phyloP scores from a whole-genome alignment of 2,888 invertebrate species.

The Drosophila limbata region DNA sequence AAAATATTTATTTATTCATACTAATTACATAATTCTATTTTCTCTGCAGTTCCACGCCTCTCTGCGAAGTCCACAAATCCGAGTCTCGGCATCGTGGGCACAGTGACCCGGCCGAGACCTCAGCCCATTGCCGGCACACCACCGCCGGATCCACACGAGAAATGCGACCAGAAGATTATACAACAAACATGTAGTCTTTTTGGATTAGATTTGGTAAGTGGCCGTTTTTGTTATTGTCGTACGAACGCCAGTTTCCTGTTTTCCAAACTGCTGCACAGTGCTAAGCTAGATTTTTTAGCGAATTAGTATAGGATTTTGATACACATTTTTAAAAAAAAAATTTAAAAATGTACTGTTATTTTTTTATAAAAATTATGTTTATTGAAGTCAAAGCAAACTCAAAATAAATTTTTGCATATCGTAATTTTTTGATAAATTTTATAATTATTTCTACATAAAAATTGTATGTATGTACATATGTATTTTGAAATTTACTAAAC shows the following conservation, averaged over 20 bases:
- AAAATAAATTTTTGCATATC: no score
- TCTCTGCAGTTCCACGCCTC: constrained; percentile 79
- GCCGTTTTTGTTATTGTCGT: constrained; percentile 31
- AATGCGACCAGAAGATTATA: constrained; percentile 95
- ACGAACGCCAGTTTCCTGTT: constrained; percentile 6
- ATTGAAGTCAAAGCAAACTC: no score
- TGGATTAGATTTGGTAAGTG: constrained; percentile 92
- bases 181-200: constrained; percentile 96
- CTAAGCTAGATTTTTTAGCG: not conserved
- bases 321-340: no score
- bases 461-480: no score
- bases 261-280: constrained; percentile 15
- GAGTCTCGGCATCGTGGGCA: constrained; percentile 80
- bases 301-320: no score
- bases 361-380: no score
- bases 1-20: not conserved
- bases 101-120: constrained; percentile 91
- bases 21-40: not conserved
- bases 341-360: no score
- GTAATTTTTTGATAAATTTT: no score
- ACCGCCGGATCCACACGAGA: constrained; percentile 93
- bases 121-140: constrained; percentile 96
- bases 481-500: no score
- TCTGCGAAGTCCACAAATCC: constrained; percentile 85
- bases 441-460: no score